Percentiles rank a stretch among this genome's conserved stretches.
These are phyloP conservation scores for Drosophila biarmipes DNA, from an alignment of 1,140 invertebrate species.

Conservation along the genomic window DNA sequence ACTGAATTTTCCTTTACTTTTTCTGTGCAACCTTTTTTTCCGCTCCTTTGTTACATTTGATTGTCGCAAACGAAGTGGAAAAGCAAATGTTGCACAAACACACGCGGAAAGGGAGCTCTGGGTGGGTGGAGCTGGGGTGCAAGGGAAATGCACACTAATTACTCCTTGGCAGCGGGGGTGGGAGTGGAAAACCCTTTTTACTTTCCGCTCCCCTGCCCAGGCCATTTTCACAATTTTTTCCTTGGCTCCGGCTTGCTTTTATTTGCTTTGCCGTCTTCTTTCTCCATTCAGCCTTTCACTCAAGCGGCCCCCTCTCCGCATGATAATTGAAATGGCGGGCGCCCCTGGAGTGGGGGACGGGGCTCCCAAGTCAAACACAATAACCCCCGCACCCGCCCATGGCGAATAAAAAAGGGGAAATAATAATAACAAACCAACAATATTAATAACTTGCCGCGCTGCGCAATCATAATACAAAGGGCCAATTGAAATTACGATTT, in stretches of 20 bases:
- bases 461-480: constrained; percentile 37
- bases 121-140: background rate
- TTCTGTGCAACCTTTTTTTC: constrained; percentile 43
- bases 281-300: constrained; percentile 1
- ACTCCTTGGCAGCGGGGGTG: constrained; percentile 55
- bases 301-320: constrained; percentile 7
- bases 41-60: constrained; percentile 75
- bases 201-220: constrained; percentile 41
- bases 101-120: constrained; percentile 10
- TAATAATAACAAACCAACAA: constrained; percentile 45
- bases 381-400: constrained; percentile 11
- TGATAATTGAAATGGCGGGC: constrained; percentile 71
- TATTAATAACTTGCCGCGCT: constrained; percentile 51
- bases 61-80: constrained; percentile 81
- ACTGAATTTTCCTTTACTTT: constrained; percentile 6
- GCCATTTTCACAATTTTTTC: constrained; percentile 40
- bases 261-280: constrained; percentile 27
- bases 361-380: constrained; percentile 8
- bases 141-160: constrained; percentile 75
- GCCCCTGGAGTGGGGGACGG: background rate
- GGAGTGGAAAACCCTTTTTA: constrained; percentile 50
- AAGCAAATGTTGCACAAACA: constrained; percentile 71
- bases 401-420: constrained; percentile 11
- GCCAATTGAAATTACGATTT: constrained; percentile 27
- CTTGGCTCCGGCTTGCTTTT: constrained; percentile 16